Conservation (phyloP, 92 coral and sea anemone genomes). For the Porites divaricata region DNA sequence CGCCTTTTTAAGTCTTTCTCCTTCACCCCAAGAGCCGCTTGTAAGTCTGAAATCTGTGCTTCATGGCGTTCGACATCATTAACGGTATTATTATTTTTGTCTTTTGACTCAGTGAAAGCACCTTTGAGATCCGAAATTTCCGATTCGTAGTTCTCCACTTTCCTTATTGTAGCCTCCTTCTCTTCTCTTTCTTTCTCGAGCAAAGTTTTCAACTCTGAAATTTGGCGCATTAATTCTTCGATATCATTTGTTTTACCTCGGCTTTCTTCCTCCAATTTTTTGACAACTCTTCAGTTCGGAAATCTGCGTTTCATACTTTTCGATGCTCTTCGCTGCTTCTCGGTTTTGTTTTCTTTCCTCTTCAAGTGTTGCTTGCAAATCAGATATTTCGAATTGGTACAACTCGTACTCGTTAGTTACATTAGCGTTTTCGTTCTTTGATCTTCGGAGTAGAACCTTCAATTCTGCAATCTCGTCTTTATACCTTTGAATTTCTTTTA, state of each 20-base stretch:
- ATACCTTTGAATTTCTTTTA: constrained; percentile 31
- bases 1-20: background rate
- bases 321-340: background rate
- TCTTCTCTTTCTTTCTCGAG: constrained; percentile 4
- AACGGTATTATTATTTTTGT: background rate
- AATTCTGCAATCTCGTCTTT: constrained; percentile 13
- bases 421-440: constrained; percentile 7
- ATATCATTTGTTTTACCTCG: background rate
- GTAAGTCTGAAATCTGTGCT: constrained; percentile 27
- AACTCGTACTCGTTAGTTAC: constrained; percentile 15
- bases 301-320: background rate
- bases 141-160: background rate
- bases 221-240: background rate
- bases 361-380: constrained; percentile 30
- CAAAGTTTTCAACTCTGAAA: background rate
- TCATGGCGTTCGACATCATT: background rate
- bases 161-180: background rate
- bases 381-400: constrained; percentile 20
- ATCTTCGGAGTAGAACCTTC: background rate
- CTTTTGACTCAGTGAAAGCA: background rate
- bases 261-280: background rate
- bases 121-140: background rate
- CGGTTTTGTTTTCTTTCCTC: constrained; percentile 10
- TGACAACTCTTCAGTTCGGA: background rate
- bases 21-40: background rate